Evolutionary conservation across 2,797 vertebrate genomes (phyloP).

Genomic region (Cossypha caffra): DNA sequence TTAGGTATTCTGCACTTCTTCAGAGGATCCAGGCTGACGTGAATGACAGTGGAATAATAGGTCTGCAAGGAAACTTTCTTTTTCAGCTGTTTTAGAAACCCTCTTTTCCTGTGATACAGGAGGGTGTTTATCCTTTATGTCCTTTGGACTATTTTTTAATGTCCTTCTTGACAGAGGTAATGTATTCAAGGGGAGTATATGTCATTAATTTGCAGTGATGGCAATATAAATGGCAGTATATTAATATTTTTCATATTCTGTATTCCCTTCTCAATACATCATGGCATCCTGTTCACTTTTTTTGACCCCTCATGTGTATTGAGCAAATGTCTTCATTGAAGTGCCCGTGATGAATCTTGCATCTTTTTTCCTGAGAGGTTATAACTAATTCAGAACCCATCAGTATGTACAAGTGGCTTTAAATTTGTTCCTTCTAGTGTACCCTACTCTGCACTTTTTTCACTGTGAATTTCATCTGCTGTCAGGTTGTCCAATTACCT

Average conservation of each 20-base stretch:
- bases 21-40: neutral
- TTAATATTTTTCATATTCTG: conserved; percentile 63
- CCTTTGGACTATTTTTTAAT: conserved; percentile 46
- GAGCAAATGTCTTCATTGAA: conserved; percentile 47
- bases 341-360: conserved; percentile 2
- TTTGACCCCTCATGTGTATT: conserved; percentile 54
- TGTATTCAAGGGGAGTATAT: conserved; percentile 47
- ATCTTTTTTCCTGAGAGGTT: conserved; percentile 62
- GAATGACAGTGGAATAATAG: neutral
- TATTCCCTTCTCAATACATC: conserved; percentile 57
- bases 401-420: conserved; percentile 51
- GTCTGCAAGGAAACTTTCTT: neutral
- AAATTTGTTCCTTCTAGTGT: conserved; percentile 61
- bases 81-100: neutral
- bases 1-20: neutral
- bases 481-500: conserved; percentile 66
- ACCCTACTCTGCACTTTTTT: conserved; percentile 61
- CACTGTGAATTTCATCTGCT: conserved; percentile 68
- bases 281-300: conserved; percentile 41
- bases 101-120: neutral
- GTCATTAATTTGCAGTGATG: conserved; percentile 60
- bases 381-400: conserved; percentile 62
- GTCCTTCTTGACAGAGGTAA: conserved; percentile 57
- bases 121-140: conserved; percentile 44
- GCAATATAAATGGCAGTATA: conserved; percentile 64